Evolutionary conservation across 2,797 vertebrate genomes (phyloP).

Genomic region (Melanotaenia parkinsoni): DNA sequence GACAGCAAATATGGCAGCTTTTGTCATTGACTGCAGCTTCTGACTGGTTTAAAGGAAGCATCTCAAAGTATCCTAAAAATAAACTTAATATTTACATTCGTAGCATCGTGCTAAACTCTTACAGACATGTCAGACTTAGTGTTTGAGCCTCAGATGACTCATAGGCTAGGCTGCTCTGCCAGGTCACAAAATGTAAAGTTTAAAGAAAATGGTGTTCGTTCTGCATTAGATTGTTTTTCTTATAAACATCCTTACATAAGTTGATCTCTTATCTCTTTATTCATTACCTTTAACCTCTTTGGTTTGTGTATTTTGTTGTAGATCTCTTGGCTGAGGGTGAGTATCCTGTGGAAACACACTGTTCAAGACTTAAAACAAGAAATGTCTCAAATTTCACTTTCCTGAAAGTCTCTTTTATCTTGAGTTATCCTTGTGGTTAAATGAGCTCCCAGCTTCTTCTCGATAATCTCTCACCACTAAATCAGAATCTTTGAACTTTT

Average conservation of each 20-base stretch:
- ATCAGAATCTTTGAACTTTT: conserved; percentile 13
- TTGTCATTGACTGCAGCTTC: neutral
- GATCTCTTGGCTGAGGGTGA: conserved; percentile 79
- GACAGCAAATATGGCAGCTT: neutral
- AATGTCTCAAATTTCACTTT: conserved; percentile 26
- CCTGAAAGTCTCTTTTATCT: conserved; percentile 9
- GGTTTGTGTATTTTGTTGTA: conserved; percentile 46
- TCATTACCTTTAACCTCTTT: conserved; percentile 20
- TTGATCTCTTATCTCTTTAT: neutral
- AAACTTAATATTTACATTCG: neutral
- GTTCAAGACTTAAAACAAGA: neutral
- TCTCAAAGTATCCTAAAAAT: neutral
- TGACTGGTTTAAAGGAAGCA: neutral
- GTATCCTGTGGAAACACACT: conserved; percentile 37
- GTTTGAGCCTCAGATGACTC: neutral
- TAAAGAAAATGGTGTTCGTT: neutral
- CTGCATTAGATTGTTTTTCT: neutral
- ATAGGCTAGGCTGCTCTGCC: no score
- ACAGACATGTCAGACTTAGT: neutral
- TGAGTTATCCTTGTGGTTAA: neutral
- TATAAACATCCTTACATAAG: neutral
- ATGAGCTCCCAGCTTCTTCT: neutral
- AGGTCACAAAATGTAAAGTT: neutral
- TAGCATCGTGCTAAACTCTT: neutral
- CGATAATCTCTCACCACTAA: neutral